Evolutionary conservation across 2,888 invertebrate species (phyloP).

Genomic region (Ophraella communa): DNA sequence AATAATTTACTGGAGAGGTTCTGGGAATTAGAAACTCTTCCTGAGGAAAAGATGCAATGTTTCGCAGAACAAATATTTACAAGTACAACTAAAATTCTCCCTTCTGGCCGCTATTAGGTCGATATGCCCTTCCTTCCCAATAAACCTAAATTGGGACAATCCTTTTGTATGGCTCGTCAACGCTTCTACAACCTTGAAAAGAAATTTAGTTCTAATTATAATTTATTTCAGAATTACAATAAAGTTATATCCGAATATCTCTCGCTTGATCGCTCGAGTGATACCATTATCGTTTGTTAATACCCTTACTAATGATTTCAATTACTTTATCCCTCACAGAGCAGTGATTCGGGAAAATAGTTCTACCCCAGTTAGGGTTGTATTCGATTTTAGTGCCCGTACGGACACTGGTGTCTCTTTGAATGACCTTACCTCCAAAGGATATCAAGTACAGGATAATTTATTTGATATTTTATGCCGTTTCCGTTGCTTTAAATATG

Average conservation of each 20-base stretch:
- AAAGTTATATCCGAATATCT: neutral
- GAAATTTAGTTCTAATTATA: neutral
- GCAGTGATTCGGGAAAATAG: neutral
- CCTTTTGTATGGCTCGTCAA: neutral
- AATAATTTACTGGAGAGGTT: neutral
- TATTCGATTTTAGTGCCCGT: neutral
- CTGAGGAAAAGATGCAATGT: neutral
- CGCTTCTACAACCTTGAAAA: neutral
- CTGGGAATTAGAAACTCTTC: neutral
- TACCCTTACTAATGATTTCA: neutral
- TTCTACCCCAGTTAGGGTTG: neutral
- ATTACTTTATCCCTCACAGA: neutral
- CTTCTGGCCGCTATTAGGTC: neutral
- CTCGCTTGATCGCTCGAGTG: neutral
- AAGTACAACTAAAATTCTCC: neutral
- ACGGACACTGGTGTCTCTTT: neutral
- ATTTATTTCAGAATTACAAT: neutral
- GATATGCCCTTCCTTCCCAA: neutral
- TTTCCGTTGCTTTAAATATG: neutral
- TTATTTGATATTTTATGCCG: neutral
- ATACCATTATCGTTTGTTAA: neutral
- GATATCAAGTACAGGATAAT: neutral
- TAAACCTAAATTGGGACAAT: neutral
- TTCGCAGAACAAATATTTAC: neutral
- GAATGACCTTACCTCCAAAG: neutral